A percentile compares a stretch with the other conserved stretches of the same genome.
phyloP scores from a whole-genome alignment of 1,140 invertebrate species.

The Pseudomyrmex concolor region DNA sequence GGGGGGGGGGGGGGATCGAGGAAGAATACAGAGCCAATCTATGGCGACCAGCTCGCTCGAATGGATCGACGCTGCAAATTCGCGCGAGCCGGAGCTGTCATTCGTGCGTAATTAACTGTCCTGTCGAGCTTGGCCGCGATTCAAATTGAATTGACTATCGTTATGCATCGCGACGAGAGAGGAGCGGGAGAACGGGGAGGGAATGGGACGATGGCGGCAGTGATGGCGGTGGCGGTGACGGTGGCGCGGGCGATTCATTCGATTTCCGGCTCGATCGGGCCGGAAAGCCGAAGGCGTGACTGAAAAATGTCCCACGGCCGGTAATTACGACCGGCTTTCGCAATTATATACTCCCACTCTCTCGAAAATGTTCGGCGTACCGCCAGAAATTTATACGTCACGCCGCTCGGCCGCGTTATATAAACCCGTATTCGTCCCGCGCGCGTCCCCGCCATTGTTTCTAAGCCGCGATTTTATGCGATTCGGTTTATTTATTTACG shows the following conservation, averaged over 20 bases:
- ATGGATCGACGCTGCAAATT: conserved; percentile 67
- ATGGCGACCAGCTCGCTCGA: conserved; percentile 54
- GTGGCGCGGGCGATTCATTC: conserved; percentile 69
- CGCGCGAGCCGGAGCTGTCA: conserved; percentile 67
- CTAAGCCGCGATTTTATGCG: background rate
- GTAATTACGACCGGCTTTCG: conserved; percentile 67
- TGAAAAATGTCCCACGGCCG: conserved; percentile 66
- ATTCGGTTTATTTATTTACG: conserved; percentile 56
- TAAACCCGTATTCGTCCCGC: background rate
- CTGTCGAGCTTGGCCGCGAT: conserved; percentile 76
- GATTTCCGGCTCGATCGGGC: conserved; percentile 70
- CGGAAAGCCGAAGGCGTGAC: conserved; percentile 61
- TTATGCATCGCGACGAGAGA: conserved; percentile 67
- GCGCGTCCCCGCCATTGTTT: conserved; percentile 32
- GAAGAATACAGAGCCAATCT: conserved; percentile 54
- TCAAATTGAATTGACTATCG: conserved; percentile 79
- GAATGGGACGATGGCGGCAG: background rate
- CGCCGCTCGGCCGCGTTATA: background rate
- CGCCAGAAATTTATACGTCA: conserved; percentile 54
- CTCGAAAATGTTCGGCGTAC: conserved; percentile 45
- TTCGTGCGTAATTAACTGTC: conserved; percentile 78
- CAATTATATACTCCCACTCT: conserved; percentile 41
- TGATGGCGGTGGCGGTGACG: conserved; percentile 36
- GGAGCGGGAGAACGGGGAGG: background rate
- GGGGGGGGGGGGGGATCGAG: background rate